These are phyloP conservation scores for Leptoclinus maculatus DNA, from an alignment of 2,797 vertebrate species.

Conservation along the genomic window DNA sequence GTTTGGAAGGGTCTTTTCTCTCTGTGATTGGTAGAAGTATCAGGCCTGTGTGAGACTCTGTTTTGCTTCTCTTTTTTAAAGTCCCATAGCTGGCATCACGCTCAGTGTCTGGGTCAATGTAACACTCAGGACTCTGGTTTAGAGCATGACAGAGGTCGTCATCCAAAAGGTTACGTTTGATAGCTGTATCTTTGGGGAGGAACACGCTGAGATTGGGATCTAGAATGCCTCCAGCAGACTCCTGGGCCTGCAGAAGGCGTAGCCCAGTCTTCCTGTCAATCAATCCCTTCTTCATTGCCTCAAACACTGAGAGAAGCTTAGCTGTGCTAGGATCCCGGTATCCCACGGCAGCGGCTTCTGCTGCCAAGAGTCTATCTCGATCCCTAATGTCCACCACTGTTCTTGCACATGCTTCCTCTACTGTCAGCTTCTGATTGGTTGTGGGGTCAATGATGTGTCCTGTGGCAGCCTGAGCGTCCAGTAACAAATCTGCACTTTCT, in stretches of 20 bases:
- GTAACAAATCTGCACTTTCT: slow-evolving; percentile 80
- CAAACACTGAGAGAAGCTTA: slow-evolving; percentile 76
- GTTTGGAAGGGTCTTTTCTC: slow-evolving; percentile 50
- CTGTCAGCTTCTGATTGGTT: slow-evolving; percentile 78
- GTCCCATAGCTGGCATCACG: slow-evolving; percentile 85
- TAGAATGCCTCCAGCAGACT: slow-evolving; percentile 88
- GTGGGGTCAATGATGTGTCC: slow-evolving; percentile 89
- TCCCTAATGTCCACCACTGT: slow-evolving; percentile 52
- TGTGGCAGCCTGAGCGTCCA: slow-evolving; percentile 90
- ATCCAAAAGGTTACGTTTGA: slow-evolving; percentile 89
- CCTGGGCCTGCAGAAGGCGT: slow-evolving; percentile 89
- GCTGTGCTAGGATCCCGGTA: slow-evolving; percentile 82
- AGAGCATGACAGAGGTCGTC: slow-evolving; percentile 85
- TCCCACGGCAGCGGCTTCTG: slow-evolving; percentile 89
- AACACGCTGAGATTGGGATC: slow-evolving; percentile 92
- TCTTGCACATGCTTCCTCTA: slow-evolving; percentile 62
- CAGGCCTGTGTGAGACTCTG: slow-evolving; percentile 86
- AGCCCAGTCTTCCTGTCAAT: slow-evolving; percentile 60
- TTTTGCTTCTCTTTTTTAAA: slow-evolving; percentile 86
- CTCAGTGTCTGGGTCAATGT: slow-evolving; percentile 88
- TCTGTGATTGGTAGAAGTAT: slow-evolving; percentile 78
- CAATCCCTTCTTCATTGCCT: slow-evolving; percentile 73
- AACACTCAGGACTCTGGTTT: slow-evolving; percentile 86
- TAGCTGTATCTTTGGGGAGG: slow-evolving; percentile 89
- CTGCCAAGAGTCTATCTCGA: slow-evolving; percentile 81